Conservation (phyloP, 2,888 invertebrate species). For the Polymixis lichenea region DNA sequence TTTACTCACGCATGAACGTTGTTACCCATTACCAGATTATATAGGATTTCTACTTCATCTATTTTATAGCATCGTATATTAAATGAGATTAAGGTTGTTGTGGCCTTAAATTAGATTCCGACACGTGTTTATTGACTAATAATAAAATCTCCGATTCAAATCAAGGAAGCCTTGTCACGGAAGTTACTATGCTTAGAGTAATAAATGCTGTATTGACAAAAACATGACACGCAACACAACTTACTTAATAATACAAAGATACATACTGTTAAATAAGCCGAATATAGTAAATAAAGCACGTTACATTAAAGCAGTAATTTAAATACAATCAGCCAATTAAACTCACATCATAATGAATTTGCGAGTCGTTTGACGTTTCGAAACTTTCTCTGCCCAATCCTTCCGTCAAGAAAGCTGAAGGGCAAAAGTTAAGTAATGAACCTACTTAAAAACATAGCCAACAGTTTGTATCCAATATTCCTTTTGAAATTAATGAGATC, state of each 20-base stretch:
- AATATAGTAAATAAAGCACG: slow-evolving; percentile 52
- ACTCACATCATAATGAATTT: slow-evolving; percentile 75
- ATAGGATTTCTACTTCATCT: slow-evolving; percentile 55
- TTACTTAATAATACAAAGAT: slow-evolving; percentile 44
- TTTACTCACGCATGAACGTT: slow-evolving; percentile 77
- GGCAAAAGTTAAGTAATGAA: slow-evolving; percentile 34
- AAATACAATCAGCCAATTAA: slow-evolving; percentile 76
- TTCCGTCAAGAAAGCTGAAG: slow-evolving; percentile 54
- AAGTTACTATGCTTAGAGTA: slow-evolving; percentile 35
- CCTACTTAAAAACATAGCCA: slow-evolving; percentile 16
- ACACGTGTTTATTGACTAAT: slow-evolving; percentile 6
- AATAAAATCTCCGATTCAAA: slow-evolving; percentile 19
- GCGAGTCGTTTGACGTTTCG: slow-evolving; percentile 65
- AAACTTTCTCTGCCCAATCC: slow-evolving; percentile 76
- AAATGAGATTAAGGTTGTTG: slow-evolving; percentile 42
- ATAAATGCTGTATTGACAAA: slow-evolving; percentile 47
- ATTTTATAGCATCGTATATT: slow-evolving; percentile 25
- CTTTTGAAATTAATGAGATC: slow-evolving; percentile 71
- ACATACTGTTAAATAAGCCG: slow-evolving; percentile 23
- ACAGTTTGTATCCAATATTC: slow-evolving; percentile 52
- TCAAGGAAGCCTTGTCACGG: slow-evolving; percentile 45
- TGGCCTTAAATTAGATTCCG: slow-evolving; percentile 12
- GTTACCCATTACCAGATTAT: slow-evolving; percentile 64
- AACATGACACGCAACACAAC: slow-evolving; percentile 35
- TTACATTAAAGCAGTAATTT: slow-evolving; percentile 66